Evolutionary conservation across 1,140 invertebrate species (phyloP), one percentile per base, ranked within the genome.

Genomic region (Oedothorax gibbosus): DNA sequence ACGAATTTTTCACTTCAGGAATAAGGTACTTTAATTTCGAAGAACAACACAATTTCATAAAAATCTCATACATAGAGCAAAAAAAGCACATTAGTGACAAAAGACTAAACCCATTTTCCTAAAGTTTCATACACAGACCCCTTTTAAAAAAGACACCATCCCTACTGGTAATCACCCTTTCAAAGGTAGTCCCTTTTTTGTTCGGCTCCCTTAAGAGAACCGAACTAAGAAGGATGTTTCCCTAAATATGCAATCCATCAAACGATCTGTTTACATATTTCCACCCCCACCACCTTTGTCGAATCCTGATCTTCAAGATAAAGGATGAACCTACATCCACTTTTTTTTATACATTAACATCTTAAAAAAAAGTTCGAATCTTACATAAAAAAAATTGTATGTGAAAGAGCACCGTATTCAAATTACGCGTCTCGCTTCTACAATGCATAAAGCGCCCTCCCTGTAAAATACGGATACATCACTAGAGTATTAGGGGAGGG

Each of bases 181-280:
- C 49, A 9, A 54, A 56, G 62, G 20, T 62, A 79, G 64, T 50
- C 54, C n/a, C 62, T 79, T 66, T 14, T 66, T 18, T 21, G 35
- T 50, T 18, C 18, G 35, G 75, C n/a, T 71, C 57, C 72, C 51
- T 75, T 57, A 75, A 75, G 72, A 53, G 54, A 50, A 35, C 21
- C 21, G 64, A 18, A 62, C 20, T 21, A 66, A 62, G 81, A 84
- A 76, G 80, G 80, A 75, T 75, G 72, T 82, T 69, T 62, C 81
- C 72, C 81, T 84, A 84, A 84, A 84, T 84, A 72, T 72, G 81
- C 81, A 84, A 84, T 84, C 81, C 81, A 84, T 84, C 81, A 84
- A 84, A 49, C 81, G 71, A 84, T 73, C 81, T 75, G 81, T 75
- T 84, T 84, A 84, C 81, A 84, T 84, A 84, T 84, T 84, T 71